These are phyloP conservation scores for Ciconia boyciana DNA, from an alignment of 2,113 vertebrate genomes.

Conservation along the genomic window DNA sequence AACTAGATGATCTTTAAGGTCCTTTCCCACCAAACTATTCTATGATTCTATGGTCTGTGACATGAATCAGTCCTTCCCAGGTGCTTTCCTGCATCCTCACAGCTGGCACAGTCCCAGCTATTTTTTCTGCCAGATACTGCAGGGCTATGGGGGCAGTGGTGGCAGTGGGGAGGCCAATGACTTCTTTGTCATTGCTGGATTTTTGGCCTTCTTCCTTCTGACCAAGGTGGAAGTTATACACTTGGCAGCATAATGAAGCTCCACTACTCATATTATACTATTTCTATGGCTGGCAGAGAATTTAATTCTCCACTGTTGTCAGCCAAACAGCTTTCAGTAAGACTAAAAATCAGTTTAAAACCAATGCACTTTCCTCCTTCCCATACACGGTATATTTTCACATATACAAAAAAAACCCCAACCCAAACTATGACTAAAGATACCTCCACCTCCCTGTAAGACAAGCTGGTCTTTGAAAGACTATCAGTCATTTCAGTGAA, in stretches of 20 bases:
- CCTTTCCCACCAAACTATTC: background rate
- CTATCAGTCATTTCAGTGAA: background rate
- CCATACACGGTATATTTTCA: background rate
- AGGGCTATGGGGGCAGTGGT: background rate
- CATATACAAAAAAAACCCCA: background rate
- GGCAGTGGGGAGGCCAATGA: background rate
- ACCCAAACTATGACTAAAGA: background rate
- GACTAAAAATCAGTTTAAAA: background rate
- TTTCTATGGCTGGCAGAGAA: background rate
- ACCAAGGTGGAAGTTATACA: background rate
- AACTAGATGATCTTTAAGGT: background rate
- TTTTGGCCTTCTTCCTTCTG: background rate
- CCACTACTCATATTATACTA: background rate
- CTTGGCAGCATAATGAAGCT: background rate
- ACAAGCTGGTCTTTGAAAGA: background rate
- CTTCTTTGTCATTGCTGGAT: slow-evolving; percentile 7
- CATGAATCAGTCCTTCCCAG: background rate
- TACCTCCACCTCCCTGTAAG: background rate
- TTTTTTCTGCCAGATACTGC: background rate
- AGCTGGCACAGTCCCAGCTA: background rate
- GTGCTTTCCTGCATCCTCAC: background rate
- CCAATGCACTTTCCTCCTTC: background rate
- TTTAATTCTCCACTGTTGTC: background rate
- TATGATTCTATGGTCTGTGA: background rate
- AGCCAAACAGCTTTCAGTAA: background rate